Evolutionary conservation across 2,797 vertebrate genomes (phyloP).

Genomic region (Apogon hyalosoma): DNA sequence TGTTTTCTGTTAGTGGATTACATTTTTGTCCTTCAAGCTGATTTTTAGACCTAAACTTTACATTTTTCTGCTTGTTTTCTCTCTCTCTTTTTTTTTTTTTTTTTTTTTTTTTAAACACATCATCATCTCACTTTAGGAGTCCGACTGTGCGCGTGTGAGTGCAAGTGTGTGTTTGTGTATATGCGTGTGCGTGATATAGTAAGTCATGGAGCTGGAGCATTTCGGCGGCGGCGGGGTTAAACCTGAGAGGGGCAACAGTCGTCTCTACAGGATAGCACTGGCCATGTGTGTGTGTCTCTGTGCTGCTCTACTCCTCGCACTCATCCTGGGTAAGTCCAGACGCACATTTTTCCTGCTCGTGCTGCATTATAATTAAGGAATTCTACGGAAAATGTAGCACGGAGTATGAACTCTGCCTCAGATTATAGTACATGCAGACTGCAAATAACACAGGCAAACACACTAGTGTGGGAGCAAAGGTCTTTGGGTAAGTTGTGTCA

Average conservation of each 20-base stretch:
- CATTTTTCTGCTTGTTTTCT: too few relatives aligned
- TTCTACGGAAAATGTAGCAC: conserved; percentile 12
- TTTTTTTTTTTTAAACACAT: neutral
- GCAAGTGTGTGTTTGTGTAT: conserved; percentile 1
- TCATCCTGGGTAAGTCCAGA: conserved; percentile 84
- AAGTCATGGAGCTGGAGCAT: conserved; percentile 80
- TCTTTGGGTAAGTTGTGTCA: conserved; percentile 40
- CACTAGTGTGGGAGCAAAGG: conserved; percentile 22
- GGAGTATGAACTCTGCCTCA: conserved; percentile 9
- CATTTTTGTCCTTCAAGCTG: too few relatives aligned
- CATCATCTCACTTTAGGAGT: neutral
- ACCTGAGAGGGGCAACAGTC: conserved; percentile 68
- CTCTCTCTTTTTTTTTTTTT: neutral
- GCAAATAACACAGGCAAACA: conserved; percentile 45
- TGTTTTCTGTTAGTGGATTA: too few relatives aligned
- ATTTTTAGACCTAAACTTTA: too few relatives aligned
- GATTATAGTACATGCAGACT: conserved; percentile 56
- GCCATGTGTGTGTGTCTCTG: conserved; percentile 83
- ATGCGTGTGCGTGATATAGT: conserved; percentile 13
- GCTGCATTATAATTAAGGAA: conserved; percentile 64
- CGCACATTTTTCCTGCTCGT: conserved; percentile 30
- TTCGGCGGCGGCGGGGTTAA: conserved; percentile 72
- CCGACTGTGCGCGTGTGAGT: neutral
- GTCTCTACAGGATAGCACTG: conserved; percentile 86
- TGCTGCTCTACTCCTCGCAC: conserved; percentile 73